phyloP scores from a whole-genome alignment of 2,888 invertebrate species.

The Cremastinae sp. region DNA sequence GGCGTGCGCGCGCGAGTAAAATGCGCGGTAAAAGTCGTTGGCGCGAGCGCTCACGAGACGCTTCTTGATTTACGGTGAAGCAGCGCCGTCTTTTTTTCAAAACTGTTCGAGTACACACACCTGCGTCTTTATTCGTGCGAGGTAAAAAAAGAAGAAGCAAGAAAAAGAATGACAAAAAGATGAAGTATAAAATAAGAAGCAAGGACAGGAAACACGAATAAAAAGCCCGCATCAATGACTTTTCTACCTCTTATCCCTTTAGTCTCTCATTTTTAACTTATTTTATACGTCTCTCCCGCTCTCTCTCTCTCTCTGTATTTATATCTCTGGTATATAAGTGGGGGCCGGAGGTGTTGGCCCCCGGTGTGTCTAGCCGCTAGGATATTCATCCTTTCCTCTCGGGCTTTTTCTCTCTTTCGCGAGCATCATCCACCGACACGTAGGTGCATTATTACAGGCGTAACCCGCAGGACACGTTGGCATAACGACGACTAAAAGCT shows the following conservation, averaged over 20 bases:
- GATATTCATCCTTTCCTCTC: constrained; percentile 38
- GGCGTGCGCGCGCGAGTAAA: constrained; percentile 29
- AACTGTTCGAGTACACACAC: not conserved
- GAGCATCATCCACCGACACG: constrained; percentile 54
- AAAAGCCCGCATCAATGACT: constrained; percentile 39
- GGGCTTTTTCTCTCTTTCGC: not conserved
- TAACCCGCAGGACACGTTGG: constrained; percentile 54
- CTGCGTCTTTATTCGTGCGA: not conserved
- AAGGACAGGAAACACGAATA: constrained; percentile 2
- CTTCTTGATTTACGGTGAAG: constrained; percentile 64
- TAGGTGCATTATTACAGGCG: constrained; percentile 63
- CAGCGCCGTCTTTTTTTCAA: constrained; percentile 31
- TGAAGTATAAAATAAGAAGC: not conserved
- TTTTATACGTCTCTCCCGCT: constrained; percentile 28
- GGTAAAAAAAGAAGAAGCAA: not conserved
- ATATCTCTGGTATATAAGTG: constrained; percentile 37
- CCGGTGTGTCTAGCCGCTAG: constrained; percentile 37
- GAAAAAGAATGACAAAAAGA: not conserved
- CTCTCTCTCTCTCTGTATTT: no score
- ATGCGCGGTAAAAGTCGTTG: constrained; percentile 56
- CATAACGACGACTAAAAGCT: constrained; percentile 50
- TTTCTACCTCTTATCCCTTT: constrained; percentile 29
- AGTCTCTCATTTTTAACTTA: constrained; percentile 45
- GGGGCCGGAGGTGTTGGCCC: constrained; percentile 32
- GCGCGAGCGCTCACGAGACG: constrained; percentile 44